Evolutionary conservation across 2,113 vertebrate species (phyloP).

Genomic region (Aleadryas rufinucha): DNA sequence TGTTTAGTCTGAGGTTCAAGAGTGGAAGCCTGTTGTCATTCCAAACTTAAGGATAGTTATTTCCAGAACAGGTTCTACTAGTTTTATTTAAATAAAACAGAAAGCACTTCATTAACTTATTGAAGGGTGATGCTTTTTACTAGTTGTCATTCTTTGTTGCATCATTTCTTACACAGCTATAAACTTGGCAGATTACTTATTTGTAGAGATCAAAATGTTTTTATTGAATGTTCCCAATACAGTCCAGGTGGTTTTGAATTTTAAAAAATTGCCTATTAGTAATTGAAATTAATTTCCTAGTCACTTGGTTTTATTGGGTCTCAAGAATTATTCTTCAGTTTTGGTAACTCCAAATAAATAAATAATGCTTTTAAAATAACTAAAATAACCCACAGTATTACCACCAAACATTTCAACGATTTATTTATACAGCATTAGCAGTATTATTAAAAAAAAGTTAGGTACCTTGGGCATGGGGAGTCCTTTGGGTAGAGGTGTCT

Average conservation of each 20-base stretch:
- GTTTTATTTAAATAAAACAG: background rate
- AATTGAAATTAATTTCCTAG: background rate
- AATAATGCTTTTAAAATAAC: background rate
- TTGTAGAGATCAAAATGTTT: background rate
- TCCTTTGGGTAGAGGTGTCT: background rate
- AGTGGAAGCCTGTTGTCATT: slow-evolving; percentile 9
- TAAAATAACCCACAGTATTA: background rate
- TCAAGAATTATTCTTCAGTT: background rate
- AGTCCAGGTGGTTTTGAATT: background rate
- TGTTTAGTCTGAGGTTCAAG: slow-evolving; percentile 25
- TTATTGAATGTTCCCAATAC: background rate
- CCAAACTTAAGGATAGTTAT: background rate
- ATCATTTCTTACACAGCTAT: background rate
- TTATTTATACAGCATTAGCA: background rate
- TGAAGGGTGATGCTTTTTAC: background rate
- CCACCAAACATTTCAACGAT: background rate
- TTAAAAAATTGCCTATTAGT: background rate
- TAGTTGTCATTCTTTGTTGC: background rate
- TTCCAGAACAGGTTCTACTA: slow-evolving; percentile 17
- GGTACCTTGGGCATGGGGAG: background rate
- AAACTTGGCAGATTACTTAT: background rate
- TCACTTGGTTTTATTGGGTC: background rate
- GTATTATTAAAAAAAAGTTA: background rate
- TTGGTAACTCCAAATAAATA: background rate
- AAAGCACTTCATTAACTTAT: background rate